A percentile compares a stretch with the other conserved stretches of the same genome.
Evolutionary conservation across 2,797 vertebrate genomes (phyloP).

Genomic region (Naso thynnoides): DNA sequence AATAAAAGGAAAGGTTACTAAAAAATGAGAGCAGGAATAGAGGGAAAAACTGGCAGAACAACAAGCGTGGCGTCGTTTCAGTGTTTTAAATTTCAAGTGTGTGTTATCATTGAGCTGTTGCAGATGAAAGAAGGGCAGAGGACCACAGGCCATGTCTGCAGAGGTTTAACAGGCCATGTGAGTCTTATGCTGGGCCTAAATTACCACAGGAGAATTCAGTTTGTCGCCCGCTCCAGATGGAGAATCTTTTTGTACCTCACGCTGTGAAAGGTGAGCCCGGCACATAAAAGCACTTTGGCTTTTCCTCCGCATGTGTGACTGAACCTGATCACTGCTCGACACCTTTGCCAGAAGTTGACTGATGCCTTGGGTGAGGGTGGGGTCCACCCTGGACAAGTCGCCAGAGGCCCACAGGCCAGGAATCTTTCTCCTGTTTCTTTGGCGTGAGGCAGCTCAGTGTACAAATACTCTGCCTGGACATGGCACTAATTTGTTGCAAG

Average conservation of each 20-base stretch:
- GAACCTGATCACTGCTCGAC: conserved; percentile 52
- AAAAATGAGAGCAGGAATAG: background rate
- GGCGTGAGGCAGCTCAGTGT: too few species aligned
- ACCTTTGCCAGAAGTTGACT: conserved; percentile 35
- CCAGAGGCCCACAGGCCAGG: too few species aligned
- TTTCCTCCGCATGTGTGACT: conserved; percentile 15
- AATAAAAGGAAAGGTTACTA: background rate
- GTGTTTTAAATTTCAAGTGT: conserved; percentile 18
- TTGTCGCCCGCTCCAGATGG: conserved; percentile 28
- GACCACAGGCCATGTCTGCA: conserved; percentile 12
- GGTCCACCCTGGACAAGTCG: too few species aligned
- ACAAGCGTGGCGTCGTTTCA: background rate
- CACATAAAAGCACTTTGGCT: conserved; percentile 9
- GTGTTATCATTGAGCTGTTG: conserved; percentile 25
- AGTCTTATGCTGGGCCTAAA: conserved; percentile 48
- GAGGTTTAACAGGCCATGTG: conserved; percentile 27
- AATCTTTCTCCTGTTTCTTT: too few species aligned
- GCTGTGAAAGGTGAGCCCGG: conserved; percentile 56
- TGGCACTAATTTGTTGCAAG: too few species aligned
- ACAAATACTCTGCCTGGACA: too few species aligned
- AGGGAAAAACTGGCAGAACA: background rate
- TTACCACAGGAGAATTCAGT: conserved; percentile 39
- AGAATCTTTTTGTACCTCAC: conserved; percentile 29
- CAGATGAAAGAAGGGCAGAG: conserved; percentile 19
- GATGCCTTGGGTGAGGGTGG: too few species aligned